phyloP scores from a whole-genome alignment of 2,888 invertebrate genomes.

The Brenthis daphne region DNA sequence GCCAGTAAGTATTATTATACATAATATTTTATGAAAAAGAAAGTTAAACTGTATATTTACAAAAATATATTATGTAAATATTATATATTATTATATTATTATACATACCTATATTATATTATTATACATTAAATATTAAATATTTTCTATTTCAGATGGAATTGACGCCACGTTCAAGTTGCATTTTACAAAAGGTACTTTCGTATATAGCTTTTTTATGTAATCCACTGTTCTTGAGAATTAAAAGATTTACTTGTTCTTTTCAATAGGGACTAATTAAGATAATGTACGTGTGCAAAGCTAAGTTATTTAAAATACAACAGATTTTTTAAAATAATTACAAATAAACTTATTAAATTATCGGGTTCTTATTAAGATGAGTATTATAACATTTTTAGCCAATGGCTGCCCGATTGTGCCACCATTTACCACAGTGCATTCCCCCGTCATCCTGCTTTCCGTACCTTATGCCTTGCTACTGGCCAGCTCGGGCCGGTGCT shows the following conservation, averaged over 20 bases:
- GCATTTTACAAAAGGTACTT: slow-evolving; percentile 60
- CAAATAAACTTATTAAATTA: not conserved
- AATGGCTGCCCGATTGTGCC: slow-evolving; percentile 58
- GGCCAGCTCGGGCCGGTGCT: slow-evolving; percentile 65
- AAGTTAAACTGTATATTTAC: not conserved
- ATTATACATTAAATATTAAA: not conserved
- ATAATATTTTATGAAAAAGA: not conserved
- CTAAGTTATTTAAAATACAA: too few species aligned
- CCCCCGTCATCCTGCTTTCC: slow-evolving; percentile 69
- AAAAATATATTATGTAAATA: not conserved
- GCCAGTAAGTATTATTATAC: slow-evolving; percentile 44
- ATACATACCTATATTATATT: too few species aligned
- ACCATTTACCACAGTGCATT: slow-evolving; percentile 63
- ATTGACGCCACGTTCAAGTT: slow-evolving; percentile 66
- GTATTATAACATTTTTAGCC: slow-evolving; percentile 52
- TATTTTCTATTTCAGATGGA: slow-evolving; percentile 48
- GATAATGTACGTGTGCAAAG: not conserved
- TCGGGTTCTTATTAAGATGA: not conserved
- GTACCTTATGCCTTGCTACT: slow-evolving; percentile 72
- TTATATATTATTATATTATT: too few species aligned
- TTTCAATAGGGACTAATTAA: too few species aligned
- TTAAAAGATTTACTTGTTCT: too few species aligned
- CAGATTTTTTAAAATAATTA: too few species aligned
- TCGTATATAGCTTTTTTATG: not conserved
- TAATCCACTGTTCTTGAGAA: too few species aligned